Evolutionary conservation across 1,140 invertebrate species (phyloP).

Genomic region (Hirudo medicinalis): DNA sequence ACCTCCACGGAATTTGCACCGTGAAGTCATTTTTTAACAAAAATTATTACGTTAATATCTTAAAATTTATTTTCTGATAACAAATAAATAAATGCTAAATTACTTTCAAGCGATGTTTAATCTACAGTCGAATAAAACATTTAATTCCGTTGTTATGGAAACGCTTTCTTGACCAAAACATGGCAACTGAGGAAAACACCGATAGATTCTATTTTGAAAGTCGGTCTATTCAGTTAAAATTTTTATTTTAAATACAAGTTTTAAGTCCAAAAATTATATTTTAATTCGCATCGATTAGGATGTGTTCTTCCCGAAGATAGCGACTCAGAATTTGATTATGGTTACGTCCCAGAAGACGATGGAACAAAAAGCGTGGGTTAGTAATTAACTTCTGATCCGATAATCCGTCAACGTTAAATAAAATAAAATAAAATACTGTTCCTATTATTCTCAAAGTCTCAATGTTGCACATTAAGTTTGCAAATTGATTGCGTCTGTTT

Average conservation of each 20-base stretch:
- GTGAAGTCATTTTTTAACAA: too few species aligned
- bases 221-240: not conserved
- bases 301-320: constrained; percentile 4
- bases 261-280: not conserved
- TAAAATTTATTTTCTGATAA: too few species aligned
- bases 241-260: not conserved
- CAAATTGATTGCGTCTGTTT: too few species aligned
- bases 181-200: not conserved
- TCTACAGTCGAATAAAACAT: not conserved
- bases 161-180: not conserved
- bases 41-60: too few species aligned
- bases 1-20: too few species aligned
- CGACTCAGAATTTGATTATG: constrained; percentile 1
- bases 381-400: too few species aligned
- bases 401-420: too few species aligned
- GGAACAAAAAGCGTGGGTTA: not conserved
- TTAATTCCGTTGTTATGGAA: not conserved
- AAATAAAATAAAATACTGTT: too few species aligned
- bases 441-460: too few species aligned
- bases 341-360: constrained; percentile 5
- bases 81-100: too few species aligned
- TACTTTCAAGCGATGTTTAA: too few species aligned
- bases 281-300: not conserved
- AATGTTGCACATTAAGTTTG: too few species aligned
- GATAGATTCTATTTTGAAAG: constrained; percentile 10